phyloP scores from a whole-genome alignment of 2,797 vertebrate genomes.

The Rhinoraja longicauda region DNA sequence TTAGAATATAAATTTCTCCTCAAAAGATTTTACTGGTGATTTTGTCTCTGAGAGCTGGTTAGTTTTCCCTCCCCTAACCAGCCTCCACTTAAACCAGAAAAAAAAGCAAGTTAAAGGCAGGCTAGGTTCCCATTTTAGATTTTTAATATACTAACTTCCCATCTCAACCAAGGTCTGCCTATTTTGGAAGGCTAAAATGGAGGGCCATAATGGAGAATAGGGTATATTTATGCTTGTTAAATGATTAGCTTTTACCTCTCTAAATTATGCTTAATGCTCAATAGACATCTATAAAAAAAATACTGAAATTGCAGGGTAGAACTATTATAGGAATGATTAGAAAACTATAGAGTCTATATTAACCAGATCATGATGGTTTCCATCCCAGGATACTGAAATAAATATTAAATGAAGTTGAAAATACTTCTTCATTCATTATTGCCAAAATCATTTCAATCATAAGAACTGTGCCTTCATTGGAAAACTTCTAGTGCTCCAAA shows the following conservation, averaged over 20 bases:
- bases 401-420: background rate
- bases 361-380: background rate
- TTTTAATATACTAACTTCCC: background rate
- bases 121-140: background rate
- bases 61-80: too few species aligned
- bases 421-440: background rate
- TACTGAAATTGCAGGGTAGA: background rate
- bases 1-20: too few species aligned
- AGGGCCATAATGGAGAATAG: background rate
- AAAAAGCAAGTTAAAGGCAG: too few species aligned
- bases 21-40: too few species aligned
- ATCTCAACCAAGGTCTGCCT: background rate
- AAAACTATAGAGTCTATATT: background rate
- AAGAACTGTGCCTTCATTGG: background rate
- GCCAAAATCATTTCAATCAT: background rate
- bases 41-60: too few species aligned
- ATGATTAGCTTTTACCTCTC: background rate
- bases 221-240: background rate
- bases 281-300: background rate
- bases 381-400: background rate
- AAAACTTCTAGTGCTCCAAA: background rate
- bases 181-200: background rate
- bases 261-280: background rate
- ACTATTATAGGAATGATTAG: background rate
- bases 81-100: too few species aligned